Evolutionary conservation across 2,888 invertebrate genomes (phyloP), one percentile per base, ranked within the genome.

Genomic region (Agonopterix subpropinquella): DNA sequence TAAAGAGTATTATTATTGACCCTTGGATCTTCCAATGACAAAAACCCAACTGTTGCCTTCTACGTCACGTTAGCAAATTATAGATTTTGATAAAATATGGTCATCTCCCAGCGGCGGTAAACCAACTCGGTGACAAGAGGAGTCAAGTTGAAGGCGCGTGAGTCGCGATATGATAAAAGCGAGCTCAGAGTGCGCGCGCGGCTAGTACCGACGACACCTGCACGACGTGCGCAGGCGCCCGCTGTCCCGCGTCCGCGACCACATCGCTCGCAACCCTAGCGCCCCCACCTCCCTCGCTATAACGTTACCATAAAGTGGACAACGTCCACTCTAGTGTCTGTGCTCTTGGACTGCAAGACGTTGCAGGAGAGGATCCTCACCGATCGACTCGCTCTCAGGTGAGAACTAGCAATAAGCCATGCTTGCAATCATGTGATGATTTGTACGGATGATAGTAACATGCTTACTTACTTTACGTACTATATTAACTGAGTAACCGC

Each of bases 161-260:
- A 67, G 70, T 69, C 71, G 71, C 77, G 79, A 84, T 80, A 72
- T 87, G 81, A 85, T 88, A 87, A 79, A 88, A 87, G 84, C 75
- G 76, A 61, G 71, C 52, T 70, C 57, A 59, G 63, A 56, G 59
- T 64, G 68, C 84, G 84, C 84, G 82, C 83, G 78, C 75, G 70
- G 80, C 63, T 84, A 88, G 87, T 88, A 83, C 70, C 69, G 66
- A 74, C 54, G 67, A 68, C 67, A 75, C 78, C 70, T 70, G 73
- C 75, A 65, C 65, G 70, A 60, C 63, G 70, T 68, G 61, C 78
- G 80, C 80, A 73, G 72, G 83, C 83, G 75, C 67, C 67, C 59
- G 55, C 62, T 11, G 57, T 56, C 55, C 43, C 49, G 51, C 57
- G 55, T 55, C 54, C 70, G 69, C 69, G 67, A 63, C 61, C 50